Conservation (phyloP, 2,888 invertebrate species). For the Nymphalis urticae region DNA sequence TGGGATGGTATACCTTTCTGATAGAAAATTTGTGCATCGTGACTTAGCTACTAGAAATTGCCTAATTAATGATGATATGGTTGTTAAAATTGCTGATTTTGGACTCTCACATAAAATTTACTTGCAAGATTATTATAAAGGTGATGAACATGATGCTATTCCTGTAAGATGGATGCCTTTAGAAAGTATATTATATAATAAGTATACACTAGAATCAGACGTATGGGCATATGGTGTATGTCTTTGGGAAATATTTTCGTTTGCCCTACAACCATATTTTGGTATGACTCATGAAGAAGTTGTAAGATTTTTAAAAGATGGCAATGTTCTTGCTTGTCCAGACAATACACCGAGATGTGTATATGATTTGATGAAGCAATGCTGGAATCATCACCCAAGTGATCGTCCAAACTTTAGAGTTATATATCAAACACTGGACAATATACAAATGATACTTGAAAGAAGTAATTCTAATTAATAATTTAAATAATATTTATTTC, state of each 20-base stretch:
- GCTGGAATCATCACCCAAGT: conserved; percentile 94
- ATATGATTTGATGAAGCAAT: conserved; percentile 95
- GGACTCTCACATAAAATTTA: conserved; percentile 97
- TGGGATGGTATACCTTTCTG: conserved; percentile 97
- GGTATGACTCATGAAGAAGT: conserved; percentile 99
- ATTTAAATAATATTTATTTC: conserved; percentile 38
- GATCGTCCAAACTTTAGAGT: conserved; percentile 93
- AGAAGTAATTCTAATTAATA: conserved; percentile 70
- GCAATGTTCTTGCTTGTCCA: conserved; percentile 93
- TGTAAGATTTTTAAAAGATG: conserved; percentile 95
- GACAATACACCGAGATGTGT: conserved; percentile 93
- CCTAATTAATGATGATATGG: conserved; percentile 95
- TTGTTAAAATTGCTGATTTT: conserved; percentile 98
- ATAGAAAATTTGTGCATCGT: conserved; percentile 96
- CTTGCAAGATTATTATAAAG: conserved; percentile 96
- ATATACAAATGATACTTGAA: conserved; percentile 81
- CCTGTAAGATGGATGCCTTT: conserved; percentile 99
- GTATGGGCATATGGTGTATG: conserved; percentile 99
- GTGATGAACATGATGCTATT: conserved; percentile 96
- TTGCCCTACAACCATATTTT: conserved; percentile 97
- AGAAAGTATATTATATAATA: conserved; percentile 97
- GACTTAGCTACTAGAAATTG: conserved; percentile 98
- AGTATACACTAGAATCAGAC: conserved; percentile 97
- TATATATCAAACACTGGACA: conserved; percentile 89
- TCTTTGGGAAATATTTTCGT: conserved; percentile 98